These are phyloP conservation scores for Hypothenemus hampei DNA, from an alignment of 1,140 invertebrate species.

Conservation along the genomic window DNA sequence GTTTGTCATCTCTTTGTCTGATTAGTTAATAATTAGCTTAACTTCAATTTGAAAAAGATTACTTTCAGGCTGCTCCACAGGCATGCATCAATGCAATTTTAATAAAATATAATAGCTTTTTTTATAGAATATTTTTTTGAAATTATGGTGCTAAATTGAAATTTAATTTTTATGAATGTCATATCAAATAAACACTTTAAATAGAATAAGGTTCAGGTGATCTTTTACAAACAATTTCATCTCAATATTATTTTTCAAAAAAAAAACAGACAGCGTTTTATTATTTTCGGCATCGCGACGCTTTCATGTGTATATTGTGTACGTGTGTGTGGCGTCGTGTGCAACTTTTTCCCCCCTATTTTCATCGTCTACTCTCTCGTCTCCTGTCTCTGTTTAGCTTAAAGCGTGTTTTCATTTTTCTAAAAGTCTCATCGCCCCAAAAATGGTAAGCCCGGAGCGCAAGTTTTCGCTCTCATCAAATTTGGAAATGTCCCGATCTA, in stretches of 20 bases:
- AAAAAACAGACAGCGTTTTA: conserved; percentile 5
- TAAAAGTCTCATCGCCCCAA: conserved; percentile 16
- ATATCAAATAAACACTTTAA: too few species aligned
- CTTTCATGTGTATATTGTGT: too few species aligned
- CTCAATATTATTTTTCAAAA: conserved; percentile 3
- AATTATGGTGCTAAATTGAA: too few species aligned
- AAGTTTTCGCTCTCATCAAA: neutral
- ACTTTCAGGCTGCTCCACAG: too few species aligned
- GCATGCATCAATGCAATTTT: too few species aligned
- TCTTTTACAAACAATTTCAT: conserved; percentile 11
- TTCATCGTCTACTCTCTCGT: neutral
- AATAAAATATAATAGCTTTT: too few species aligned
- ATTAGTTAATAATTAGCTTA: too few species aligned
- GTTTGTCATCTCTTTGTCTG: too few species aligned
- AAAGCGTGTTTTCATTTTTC: conserved; percentile 12
- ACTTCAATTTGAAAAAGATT: too few species aligned
- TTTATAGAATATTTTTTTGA: too few species aligned
- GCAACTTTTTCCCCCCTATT: conserved; percentile 8
- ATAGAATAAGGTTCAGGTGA: conserved; percentile 6
- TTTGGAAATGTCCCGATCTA: neutral
- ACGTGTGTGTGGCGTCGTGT: conserved; percentile 17
- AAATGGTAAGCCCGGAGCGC: conserved; percentile 6
- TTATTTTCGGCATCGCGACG: conserved; percentile 23
- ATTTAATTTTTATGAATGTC: too few species aligned
- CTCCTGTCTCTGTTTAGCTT: conserved; percentile 5